Percentiles rank a stretch among this genome's conserved stretches.
These are phyloP conservation scores for Hemibagrus guttatus DNA, from an alignment of 2,797 vertebrate species.

Conservation along the genomic window DNA sequence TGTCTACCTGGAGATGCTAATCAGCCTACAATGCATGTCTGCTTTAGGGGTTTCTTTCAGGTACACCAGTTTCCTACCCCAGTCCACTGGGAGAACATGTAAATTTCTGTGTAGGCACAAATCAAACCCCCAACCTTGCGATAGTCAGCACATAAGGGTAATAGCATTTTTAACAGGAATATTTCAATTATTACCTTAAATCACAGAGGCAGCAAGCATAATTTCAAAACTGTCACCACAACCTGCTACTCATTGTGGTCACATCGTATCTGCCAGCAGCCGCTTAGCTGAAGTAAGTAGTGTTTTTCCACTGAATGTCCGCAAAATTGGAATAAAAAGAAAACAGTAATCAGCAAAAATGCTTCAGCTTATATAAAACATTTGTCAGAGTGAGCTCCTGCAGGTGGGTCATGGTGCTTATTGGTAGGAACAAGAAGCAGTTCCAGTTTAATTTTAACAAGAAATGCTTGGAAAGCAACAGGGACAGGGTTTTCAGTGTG, in stretches of 20 bases:
- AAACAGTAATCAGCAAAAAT: neutral
- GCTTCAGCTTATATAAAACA: neutral
- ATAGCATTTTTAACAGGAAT: neutral
- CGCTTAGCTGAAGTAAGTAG: neutral
- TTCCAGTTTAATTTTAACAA: neutral
- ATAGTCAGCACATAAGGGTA: neutral
- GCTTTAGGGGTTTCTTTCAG: too few species aligned
- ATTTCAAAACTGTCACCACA: neutral
- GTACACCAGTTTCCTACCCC: too few species aligned
- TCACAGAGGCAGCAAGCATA: neutral
- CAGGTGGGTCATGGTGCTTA: neutral
- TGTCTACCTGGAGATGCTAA: too few species aligned
- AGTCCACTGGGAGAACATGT: too few species aligned
- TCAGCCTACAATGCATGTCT: too few species aligned
- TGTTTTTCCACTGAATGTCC: neutral
- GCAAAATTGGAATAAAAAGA: neutral
- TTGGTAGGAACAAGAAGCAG: neutral
- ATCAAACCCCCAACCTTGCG: too few species aligned
- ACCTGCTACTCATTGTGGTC: neutral
- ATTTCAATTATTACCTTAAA: neutral
- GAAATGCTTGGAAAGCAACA: neutral
- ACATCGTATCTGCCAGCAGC: neutral
- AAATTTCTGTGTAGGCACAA: too few species aligned
- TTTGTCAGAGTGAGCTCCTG: constrained; percentile 16
- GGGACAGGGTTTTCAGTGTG: neutral